A percentile compares a stretch with the other conserved stretches of the same genome.
Evolutionary conservation across 2,888 invertebrate species (phyloP).

Genomic region (Salpingus planirostris): DNA sequence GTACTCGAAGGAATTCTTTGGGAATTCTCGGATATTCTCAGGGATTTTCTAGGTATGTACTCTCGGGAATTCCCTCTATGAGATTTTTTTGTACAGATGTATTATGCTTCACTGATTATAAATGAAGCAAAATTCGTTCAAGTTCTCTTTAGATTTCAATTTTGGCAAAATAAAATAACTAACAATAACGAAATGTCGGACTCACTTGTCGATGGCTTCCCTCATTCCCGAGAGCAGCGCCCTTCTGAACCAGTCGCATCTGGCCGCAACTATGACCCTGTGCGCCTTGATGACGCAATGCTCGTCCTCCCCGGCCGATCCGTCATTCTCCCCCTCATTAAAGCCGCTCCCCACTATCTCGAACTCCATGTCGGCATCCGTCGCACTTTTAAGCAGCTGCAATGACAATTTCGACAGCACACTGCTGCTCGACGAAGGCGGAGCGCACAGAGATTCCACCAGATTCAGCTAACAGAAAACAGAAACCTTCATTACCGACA

Average conservation of each 20-base stretch:
- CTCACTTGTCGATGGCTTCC: slow-evolving; percentile 60
- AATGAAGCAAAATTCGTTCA: no score
- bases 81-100: no score
- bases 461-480: slow-evolving; percentile 47
- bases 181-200: no score
- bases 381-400: slow-evolving; percentile 46
- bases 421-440: slow-evolving; percentile 49
- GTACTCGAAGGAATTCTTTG: no score
- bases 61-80: no score
- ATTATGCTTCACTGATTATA: no score
- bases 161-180: no score
- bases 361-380: slow-evolving; percentile 57
- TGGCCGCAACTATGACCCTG: slow-evolving; percentile 56
- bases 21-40: no score
- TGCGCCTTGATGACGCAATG: slow-evolving; percentile 47
- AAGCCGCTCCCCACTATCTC: slow-evolving; percentile 40
- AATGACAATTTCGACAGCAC: slow-evolving; percentile 50
- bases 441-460: slow-evolving; percentile 52
- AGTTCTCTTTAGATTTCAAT: no score
- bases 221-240: slow-evolving; percentile 62
- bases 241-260: slow-evolving; percentile 62
- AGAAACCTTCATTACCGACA: no score
- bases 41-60: no score
- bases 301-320: slow-evolving; percentile 16
- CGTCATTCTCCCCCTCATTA: slow-evolving; percentile 5